Conservation (phyloP, 1,140 invertebrate species). For the Hylyphantes graminicola region DNA sequence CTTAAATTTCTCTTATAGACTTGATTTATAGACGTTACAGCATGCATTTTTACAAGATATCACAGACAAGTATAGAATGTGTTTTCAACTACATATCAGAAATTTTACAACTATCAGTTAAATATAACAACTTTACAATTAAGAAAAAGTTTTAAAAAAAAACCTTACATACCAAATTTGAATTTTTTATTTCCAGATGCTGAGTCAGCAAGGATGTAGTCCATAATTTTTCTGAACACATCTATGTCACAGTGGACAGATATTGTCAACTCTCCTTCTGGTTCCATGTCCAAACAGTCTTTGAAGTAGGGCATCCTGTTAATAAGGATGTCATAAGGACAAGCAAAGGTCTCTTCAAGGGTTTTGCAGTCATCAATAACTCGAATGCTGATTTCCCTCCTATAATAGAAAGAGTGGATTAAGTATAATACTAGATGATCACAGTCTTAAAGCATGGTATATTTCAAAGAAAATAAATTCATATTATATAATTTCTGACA, state of each 20-base stretch:
- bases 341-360: constrained; percentile 53
- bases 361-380: constrained; percentile 59
- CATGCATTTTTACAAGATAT: no score
- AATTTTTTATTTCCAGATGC: constrained; percentile 45
- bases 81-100: neutral
- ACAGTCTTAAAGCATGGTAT: neutral
- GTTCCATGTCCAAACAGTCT: constrained; percentile 46
- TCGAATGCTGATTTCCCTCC: constrained; percentile 41
- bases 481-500: neutral
- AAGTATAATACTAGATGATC: neutral
- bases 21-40: no score
- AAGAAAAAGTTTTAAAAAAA: neutral
- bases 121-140: neutral
- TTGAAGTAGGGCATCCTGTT: constrained; percentile 59
- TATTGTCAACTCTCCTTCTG: constrained; percentile 57
- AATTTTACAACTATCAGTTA: neutral
- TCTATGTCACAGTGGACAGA: constrained; percentile 60
- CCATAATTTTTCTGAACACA: constrained; percentile 58
- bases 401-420: neutral
- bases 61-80: no score
- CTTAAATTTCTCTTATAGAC: no score
- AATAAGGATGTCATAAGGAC: constrained; percentile 49
- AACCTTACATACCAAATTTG: constrained; percentile 48
- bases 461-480: no score
- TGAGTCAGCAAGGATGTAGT: constrained; percentile 44